Evolutionary conservation across 2,888 invertebrate genomes (phyloP).

Genomic region (Andrena camellia): DNA sequence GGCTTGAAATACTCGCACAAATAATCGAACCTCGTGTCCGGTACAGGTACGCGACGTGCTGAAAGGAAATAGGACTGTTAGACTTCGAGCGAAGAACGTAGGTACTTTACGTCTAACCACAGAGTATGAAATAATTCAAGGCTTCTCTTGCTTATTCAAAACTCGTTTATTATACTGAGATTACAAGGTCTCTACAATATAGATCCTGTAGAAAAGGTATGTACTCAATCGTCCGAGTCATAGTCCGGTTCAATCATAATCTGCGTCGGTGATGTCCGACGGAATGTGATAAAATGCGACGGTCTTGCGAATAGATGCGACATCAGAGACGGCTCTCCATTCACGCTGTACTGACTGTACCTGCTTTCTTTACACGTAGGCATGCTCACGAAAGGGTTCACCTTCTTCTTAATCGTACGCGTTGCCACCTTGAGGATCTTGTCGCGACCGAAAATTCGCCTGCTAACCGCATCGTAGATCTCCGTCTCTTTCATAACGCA

Average conservation of each 20-base stretch:
- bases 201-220: background rate
- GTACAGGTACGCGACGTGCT: constrained; percentile 98
- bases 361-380: accelerated
- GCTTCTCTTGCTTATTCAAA: background rate
- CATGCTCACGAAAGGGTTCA: constrained; percentile 86
- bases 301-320: background rate
- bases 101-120: background rate
- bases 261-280: constrained; percentile 65
- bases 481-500: constrained; percentile 73
- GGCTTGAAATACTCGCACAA: constrained; percentile 98
- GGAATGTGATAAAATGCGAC: constrained; percentile 38
- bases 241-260: constrained; percentile 27
- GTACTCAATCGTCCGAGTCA: background rate
- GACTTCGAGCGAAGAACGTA: constrained; percentile 31
- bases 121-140: background rate
- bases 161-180: constrained; percentile 4
- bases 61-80: constrained; percentile 77
- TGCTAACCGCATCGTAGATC: constrained; percentile 84
- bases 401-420: constrained; percentile 85
- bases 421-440: constrained; percentile 84
- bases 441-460: constrained; percentile 83
- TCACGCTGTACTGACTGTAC: background rate
- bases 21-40: constrained; percentile 97
- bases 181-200: background rate
- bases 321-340: constrained; percentile 2